Conservation (phyloP, 2,113 vertebrate genomes). For the Bambusicola thoracicus region DNA sequence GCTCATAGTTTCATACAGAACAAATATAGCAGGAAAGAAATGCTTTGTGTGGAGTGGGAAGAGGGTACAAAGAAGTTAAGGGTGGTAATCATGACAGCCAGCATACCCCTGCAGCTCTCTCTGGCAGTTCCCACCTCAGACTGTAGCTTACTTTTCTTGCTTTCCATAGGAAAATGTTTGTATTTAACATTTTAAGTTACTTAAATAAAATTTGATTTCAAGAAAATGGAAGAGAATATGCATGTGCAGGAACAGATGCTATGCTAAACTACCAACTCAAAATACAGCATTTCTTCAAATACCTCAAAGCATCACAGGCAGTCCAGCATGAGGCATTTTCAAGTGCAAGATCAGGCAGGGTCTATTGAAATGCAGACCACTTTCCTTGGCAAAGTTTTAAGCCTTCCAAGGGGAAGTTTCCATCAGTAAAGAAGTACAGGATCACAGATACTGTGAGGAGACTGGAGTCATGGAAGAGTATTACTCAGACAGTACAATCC, state of each 20-base stretch:
- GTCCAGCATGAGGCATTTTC: constrained; percentile 63
- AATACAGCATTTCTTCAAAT: constrained; percentile 43
- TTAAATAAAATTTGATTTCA: constrained; percentile 34
- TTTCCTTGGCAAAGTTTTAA: constrained; percentile 68
- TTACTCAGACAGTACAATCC: constrained; percentile 9
- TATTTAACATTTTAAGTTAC: constrained; percentile 16
- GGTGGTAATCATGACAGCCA: not conserved
- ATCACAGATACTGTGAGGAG: constrained; percentile 55
- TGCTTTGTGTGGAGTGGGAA: not conserved
- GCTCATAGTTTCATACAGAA: not conserved
- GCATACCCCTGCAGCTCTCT: not conserved
- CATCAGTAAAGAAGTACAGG: constrained; percentile 29
- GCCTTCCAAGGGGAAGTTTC: constrained; percentile 45
- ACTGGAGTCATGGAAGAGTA: not conserved
- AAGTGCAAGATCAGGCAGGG: constrained; percentile 54
- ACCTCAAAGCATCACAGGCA: constrained; percentile 50
- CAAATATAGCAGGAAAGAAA: not conserved
- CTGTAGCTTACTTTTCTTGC: constrained; percentile 1
- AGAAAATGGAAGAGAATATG: constrained; percentile 37
- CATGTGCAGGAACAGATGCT: constrained; percentile 51
- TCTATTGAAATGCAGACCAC: constrained; percentile 57
- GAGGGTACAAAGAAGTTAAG: constrained; percentile 11
- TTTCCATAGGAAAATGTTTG: constrained; percentile 43
- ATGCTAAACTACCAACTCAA: constrained; percentile 42
- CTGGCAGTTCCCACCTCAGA: not conserved